Evolutionary conservation across 2,797 vertebrate species (phyloP).

Genomic region (Kryptolebias ocellatus): DNA sequence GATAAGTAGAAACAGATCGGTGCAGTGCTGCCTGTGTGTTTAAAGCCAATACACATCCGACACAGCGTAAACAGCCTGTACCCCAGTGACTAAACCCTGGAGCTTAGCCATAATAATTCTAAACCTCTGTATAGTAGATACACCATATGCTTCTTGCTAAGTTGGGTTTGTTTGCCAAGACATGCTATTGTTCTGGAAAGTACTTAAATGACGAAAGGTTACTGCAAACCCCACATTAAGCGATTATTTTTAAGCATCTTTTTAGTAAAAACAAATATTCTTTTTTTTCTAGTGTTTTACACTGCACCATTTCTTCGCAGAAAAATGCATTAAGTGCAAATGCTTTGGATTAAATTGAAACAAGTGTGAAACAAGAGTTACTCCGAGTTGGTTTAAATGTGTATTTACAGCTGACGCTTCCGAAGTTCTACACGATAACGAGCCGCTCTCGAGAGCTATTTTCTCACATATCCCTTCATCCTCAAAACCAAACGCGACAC

Average conservation of each 20-base stretch:
- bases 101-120: slow-evolving; percentile 62
- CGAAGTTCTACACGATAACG: slow-evolving; percentile 39
- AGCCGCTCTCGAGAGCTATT: slow-evolving; percentile 33
- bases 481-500: slow-evolving; percentile 53
- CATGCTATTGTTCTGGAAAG: slow-evolving; percentile 47
- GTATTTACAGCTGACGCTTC: slow-evolving; percentile 35
- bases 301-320: slow-evolving; percentile 2
- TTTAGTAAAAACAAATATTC: slow-evolving; percentile 7
- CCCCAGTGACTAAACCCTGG: slow-evolving; percentile 62
- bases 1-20: slow-evolving; percentile 87
- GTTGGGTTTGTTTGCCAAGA: slow-evolving; percentile 31
- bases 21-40: slow-evolving; percentile 67
- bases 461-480: slow-evolving; percentile 49
- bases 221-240: slow-evolving; percentile 15
- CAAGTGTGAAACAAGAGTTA: slow-evolving; percentile 12
- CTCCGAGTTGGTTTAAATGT: slow-evolving; percentile 1
- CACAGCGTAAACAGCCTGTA: slow-evolving; percentile 74
- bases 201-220: slow-evolving; percentile 25
- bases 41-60: slow-evolving; percentile 80
- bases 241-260: neutral
- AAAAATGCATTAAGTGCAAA: neutral
- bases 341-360: neutral
- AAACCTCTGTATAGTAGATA: slow-evolving; percentile 59
- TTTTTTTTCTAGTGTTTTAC: neutral
- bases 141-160: slow-evolving; percentile 55